A percentile compares a stretch with the other conserved stretches of the same genome.
Evolutionary conservation across 2,113 vertebrate species (phyloP).

Genomic region (Mola mola): DNA sequence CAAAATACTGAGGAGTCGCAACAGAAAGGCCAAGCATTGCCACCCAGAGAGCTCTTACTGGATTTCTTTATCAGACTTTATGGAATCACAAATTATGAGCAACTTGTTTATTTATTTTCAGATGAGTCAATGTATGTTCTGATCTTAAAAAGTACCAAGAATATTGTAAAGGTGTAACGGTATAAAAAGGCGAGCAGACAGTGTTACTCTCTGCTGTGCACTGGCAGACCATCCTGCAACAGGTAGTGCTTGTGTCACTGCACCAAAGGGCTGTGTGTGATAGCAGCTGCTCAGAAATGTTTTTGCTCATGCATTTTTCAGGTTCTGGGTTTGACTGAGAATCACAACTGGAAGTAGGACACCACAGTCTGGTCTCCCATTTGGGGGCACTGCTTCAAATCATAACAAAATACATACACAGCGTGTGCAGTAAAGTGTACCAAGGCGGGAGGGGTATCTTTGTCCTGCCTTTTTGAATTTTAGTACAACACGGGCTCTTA

Average conservation of each 20-base stretch:
- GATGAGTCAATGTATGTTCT: constrained; percentile 26
- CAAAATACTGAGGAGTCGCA: constrained; percentile 64
- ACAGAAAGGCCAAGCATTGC: constrained; percentile 78
- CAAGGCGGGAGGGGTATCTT: constrained; percentile 31
- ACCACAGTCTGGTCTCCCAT: constrained; percentile 41
- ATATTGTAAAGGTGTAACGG: constrained; percentile 43
- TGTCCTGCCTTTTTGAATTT: constrained; percentile 36
- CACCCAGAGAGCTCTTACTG: constrained; percentile 44
- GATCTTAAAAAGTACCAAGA: constrained; percentile 30
- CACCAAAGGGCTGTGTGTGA: constrained; percentile 55
- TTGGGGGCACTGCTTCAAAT: constrained; percentile 37
- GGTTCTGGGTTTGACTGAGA: constrained; percentile 51
- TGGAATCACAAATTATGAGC: constrained; percentile 27
- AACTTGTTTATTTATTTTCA: constrained; percentile 11
- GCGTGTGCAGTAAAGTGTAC: constrained; percentile 33
- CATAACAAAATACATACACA: constrained; percentile 47
- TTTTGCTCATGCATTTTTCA: constrained; percentile 60
- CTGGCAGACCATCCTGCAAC: constrained; percentile 62
- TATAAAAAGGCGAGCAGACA: constrained; percentile 61
- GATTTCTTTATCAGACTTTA: constrained; percentile 6
- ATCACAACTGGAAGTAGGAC: constrained; percentile 58
- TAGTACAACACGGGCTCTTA: constrained; percentile 22
- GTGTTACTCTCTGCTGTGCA: constrained; percentile 30
- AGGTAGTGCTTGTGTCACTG: constrained; percentile 58
- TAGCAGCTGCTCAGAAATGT: constrained; percentile 57